Conservation (phyloP, 2,888 invertebrate species). For the Erebia aethiops region DNA sequence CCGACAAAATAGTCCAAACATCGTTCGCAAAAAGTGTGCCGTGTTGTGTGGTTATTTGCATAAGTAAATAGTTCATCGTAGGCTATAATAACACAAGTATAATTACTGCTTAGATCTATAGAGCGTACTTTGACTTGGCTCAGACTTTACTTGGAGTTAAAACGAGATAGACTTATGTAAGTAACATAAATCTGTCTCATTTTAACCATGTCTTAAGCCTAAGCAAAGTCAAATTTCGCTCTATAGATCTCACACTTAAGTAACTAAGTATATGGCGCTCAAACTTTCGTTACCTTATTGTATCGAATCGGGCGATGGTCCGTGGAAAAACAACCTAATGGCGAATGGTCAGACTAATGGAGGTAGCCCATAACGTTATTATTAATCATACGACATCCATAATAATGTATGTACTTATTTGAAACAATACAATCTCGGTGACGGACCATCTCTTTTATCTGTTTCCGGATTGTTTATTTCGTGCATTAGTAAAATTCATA, state of each 20-base stretch:
- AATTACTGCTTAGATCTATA: not conserved
- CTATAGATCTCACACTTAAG: too few relatives aligned
- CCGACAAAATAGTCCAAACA: not conserved
- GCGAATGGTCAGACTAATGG: slow-evolving; percentile 17
- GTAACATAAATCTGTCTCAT: too few relatives aligned
- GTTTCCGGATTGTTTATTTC: slow-evolving; percentile 5
- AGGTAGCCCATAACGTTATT: slow-evolving; percentile 5
- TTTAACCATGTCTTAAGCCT: too few relatives aligned
- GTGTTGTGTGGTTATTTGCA: not conserved
- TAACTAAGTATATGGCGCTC: not conserved
- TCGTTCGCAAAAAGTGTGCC: not conserved
- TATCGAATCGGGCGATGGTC: not conserved
- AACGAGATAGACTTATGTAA: too few relatives aligned
- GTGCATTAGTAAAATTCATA: not conserved
- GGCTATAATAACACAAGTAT: too few relatives aligned
- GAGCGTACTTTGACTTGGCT: too few relatives aligned
- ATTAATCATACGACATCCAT: slow-evolving; percentile 13
- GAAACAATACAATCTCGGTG: slow-evolving; percentile 17
- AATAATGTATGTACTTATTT: slow-evolving; percentile 7
- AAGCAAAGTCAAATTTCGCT: too few relatives aligned
- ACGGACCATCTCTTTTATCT: slow-evolving; percentile 12
- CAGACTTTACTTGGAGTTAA: too few relatives aligned
- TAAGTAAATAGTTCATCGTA: not conserved
- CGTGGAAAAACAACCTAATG: slow-evolving; percentile 26
- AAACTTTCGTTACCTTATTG: not conserved